Evolutionary conservation across 2,113 vertebrate genomes (phyloP).

Genomic region (Ctenomys sociabilis): DNA sequence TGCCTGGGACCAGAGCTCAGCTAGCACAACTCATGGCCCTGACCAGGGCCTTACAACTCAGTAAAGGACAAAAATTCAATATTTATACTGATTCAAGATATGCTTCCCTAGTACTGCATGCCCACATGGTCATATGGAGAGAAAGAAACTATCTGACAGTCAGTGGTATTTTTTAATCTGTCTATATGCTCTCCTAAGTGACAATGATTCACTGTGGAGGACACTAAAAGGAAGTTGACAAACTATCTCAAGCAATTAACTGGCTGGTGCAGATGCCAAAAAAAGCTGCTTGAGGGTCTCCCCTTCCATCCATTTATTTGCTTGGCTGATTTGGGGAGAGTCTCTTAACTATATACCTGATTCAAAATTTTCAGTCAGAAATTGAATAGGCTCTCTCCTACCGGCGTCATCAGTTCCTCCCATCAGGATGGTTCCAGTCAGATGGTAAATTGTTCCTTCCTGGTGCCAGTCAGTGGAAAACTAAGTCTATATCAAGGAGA

Average conservation of each 20-base stretch:
- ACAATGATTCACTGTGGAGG: background rate
- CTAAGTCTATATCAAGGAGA: background rate
- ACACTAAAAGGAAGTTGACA: background rate
- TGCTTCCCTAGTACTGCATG: background rate
- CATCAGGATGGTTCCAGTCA: background rate
- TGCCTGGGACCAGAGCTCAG: background rate
- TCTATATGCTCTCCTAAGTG: background rate
- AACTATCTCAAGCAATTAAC: background rate
- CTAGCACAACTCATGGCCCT: background rate
- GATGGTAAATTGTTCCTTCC: background rate
- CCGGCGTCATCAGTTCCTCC: background rate
- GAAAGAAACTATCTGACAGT: background rate
- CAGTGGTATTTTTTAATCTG: background rate
- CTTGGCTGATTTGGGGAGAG: background rate
- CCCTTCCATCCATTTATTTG: background rate
- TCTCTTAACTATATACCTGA: background rate
- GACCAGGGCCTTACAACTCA: background rate
- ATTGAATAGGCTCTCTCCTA: background rate
- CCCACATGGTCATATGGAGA: background rate
- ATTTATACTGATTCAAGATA: background rate
- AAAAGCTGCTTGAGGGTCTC: background rate
- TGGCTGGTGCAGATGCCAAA: background rate
- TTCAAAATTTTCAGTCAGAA: background rate
- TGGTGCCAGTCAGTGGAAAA: background rate
- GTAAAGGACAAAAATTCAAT: background rate